Conservation (phyloP, 2,797 vertebrate genomes). For the Streptopelia turtur region DNA sequence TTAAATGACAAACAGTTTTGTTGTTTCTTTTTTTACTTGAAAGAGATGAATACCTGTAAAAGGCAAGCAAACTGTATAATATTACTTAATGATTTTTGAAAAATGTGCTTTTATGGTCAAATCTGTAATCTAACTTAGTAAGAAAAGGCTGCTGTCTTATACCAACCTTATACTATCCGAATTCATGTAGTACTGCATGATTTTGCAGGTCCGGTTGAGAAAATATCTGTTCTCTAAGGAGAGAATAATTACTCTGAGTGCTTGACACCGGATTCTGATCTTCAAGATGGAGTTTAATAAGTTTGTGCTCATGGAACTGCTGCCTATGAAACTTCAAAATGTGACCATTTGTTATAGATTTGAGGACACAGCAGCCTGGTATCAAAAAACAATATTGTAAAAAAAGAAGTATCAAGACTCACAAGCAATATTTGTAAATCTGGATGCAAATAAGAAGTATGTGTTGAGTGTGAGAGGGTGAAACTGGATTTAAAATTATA, state of each 20-base stretch:
- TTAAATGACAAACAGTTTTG: background rate
- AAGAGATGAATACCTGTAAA: background rate
- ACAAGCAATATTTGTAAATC: background rate
- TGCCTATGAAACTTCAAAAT: background rate
- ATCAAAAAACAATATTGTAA: background rate
- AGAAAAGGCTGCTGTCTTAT: background rate
- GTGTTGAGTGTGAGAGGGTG: background rate
- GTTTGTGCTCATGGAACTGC: background rate
- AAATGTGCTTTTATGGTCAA: background rate
- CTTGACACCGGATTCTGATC: background rate
- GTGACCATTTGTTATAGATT: background rate
- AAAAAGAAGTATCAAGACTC: background rate
- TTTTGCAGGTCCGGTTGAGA: background rate
- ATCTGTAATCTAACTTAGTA: background rate
- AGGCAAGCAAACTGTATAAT: conserved; percentile 1
- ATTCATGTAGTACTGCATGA: background rate
- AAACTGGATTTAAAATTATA: background rate
- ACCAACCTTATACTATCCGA: background rate
- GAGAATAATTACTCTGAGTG: background rate
- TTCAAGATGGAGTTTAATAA: background rate
- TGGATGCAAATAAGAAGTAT: background rate
- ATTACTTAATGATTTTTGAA: conserved; percentile 1
- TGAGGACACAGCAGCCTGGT: background rate
- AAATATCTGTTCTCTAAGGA: conserved; percentile 11
- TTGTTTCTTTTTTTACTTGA: background rate